Evolutionary conservation across 2,888 invertebrate species (phyloP).

Genomic region (Stegophylla sp.): DNA sequence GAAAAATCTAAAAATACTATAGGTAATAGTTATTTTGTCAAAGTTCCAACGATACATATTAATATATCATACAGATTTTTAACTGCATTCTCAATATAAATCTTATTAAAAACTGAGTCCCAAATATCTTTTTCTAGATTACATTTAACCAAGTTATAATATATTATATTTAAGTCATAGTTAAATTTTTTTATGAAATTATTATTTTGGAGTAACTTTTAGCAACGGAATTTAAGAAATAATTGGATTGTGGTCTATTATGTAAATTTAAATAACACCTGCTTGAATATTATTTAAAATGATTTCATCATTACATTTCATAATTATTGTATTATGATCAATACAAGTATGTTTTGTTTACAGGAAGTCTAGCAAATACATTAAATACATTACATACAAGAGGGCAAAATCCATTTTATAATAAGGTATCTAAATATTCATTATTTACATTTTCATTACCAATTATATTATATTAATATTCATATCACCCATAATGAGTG

Average conservation of each 20-base stretch:
- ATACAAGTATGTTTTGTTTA: not conserved
- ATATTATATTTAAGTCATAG: no score
- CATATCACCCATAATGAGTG: conserved; percentile 7
- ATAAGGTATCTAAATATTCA: conserved; percentile 17
- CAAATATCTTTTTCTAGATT: no score
- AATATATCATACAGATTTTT: not conserved
- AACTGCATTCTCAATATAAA: not conserved
- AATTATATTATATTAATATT: not conserved
- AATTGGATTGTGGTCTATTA: no score
- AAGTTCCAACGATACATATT: not conserved
- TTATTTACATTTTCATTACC: not conserved
- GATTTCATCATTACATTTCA: not conserved
- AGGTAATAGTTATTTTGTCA: no score
- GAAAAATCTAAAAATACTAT: no score
- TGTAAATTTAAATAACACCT: no score
- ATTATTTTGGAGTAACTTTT: no score
- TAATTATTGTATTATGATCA: not conserved
- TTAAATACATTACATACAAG: no score
- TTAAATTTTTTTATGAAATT: no score
- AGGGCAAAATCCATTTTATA: not conserved
- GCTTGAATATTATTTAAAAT: conserved; percentile 1
- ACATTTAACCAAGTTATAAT: no score
- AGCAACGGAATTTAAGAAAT: no score
- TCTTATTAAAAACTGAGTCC: no score
- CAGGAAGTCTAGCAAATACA: not conserved